A percentile compares a stretch with the other conserved stretches of the same genome.
phyloP scores from a whole-genome alignment of 1,140 invertebrate species.

The Megalopta genalis region DNA sequence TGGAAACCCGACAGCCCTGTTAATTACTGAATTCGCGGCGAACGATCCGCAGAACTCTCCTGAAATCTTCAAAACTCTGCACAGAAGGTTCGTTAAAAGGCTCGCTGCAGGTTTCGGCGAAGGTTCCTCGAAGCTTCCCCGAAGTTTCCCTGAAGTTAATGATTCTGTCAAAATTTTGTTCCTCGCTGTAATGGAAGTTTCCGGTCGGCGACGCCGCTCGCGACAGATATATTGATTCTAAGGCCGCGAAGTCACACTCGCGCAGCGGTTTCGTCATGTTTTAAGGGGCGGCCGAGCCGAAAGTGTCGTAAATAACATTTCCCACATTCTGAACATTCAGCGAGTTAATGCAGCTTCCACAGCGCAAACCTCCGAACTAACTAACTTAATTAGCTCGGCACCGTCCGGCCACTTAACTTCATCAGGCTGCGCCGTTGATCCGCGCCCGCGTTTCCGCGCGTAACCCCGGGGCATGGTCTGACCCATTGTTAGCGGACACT shows the following conservation, averaged over 20 bases:
- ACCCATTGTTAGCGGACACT: neutral
- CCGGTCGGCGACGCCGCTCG: neutral
- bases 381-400: constrained; percentile 53
- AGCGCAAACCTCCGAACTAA: constrained; percentile 38
- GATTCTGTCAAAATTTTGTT: no score
- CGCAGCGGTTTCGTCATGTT: neutral
- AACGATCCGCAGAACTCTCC: no score
- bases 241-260: neutral
- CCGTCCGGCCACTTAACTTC: constrained; percentile 47
- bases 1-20: no score
- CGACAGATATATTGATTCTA: neutral
- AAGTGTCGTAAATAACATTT: constrained; percentile 52
- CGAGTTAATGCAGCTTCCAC: constrained; percentile 18
- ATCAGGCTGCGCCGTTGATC: constrained; percentile 45
- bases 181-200: neutral
- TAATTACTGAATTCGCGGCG: no score
- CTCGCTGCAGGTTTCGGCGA: no score
- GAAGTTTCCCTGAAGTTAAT: no score
- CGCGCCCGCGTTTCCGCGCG: constrained; percentile 6
- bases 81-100: no score
- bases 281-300: neutral
- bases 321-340: constrained; percentile 44
- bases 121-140: no score
- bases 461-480: neutral
- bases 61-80: no score